phyloP scores from a whole-genome alignment of 2,113 vertebrate species.

The Passer domesticus region DNA sequence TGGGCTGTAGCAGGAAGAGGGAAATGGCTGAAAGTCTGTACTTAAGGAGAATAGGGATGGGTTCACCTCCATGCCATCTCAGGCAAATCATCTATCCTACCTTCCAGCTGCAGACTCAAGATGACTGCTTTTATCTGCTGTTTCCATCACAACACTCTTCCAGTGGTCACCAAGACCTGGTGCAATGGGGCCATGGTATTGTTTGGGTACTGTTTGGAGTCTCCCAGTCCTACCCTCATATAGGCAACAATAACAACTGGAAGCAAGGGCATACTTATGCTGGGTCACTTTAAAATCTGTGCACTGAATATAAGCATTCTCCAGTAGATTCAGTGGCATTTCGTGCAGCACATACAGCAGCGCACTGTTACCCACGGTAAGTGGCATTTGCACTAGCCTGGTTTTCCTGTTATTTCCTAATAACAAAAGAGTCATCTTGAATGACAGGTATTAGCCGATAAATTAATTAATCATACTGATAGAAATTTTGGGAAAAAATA shows the following conservation, averaged over 20 bases:
- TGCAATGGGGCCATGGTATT: fast-evolving
- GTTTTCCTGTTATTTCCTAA: background rate
- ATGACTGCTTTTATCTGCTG: background rate
- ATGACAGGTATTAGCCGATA: background rate
- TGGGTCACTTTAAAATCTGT: background rate
- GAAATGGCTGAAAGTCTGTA: background rate
- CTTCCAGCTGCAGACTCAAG: background rate
- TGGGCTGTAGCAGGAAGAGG: background rate
- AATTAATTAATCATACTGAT: conserved; percentile 10
- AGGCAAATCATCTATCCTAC: background rate
- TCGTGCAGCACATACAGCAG: background rate
- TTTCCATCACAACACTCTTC: background rate
- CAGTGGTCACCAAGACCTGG: background rate
- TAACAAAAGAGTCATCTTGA: background rate
- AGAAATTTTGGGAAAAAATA: conserved; percentile 28
- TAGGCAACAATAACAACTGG: background rate
- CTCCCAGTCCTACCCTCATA: background rate
- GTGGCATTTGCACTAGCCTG: background rate
- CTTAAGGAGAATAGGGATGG: background rate
- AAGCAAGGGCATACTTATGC: background rate
- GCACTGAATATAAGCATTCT: background rate
- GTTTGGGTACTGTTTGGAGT: background rate
- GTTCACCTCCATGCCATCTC: background rate
- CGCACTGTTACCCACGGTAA: fast-evolving
- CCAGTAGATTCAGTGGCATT: background rate